Percentiles rank a stretch among this genome's conserved stretches.
These are phyloP conservation scores for Eupithecia exiguata DNA, from an alignment of 2,888 invertebrate species.

Conservation along the genomic window DNA sequence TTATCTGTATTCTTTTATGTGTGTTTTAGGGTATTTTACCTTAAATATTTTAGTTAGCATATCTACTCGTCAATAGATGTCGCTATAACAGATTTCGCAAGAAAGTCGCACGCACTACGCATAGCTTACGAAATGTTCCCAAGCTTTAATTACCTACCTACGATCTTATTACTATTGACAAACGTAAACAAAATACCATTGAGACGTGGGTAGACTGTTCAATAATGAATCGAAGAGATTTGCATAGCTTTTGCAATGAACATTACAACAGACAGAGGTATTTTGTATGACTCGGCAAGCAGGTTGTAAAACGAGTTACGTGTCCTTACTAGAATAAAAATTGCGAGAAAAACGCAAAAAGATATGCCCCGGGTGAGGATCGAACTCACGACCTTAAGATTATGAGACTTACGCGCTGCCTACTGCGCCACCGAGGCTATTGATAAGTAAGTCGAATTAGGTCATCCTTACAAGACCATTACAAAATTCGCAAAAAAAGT, in stretches of 20 bases:
- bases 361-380: conserved; percentile 94
- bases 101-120: conserved; percentile 47
- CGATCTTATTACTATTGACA: conserved; percentile 58
- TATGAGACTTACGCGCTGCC: conserved; percentile 96
- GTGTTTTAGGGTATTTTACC: no score
- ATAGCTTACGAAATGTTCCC: conserved; percentile 48
- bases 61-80: conserved; percentile 59
- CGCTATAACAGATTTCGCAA: conserved; percentile 49
- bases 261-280: conserved; percentile 36
- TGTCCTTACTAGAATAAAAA: conserved; percentile 39
- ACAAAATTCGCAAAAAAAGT: not conserved
- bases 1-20: no score
- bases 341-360: conserved; percentile 45
- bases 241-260: conserved; percentile 61
- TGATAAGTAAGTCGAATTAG: conserved; percentile 38
- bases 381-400: conserved; percentile 98
- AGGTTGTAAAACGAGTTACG: conserved; percentile 46
- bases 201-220: conserved; percentile 63
- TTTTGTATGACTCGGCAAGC: conserved; percentile 10
- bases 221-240: conserved; percentile 64
- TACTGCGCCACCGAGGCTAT: conserved; percentile 92
- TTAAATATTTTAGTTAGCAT: not conserved
- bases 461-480: conserved; percentile 14
- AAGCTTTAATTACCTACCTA: conserved; percentile 48
- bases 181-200: conserved; percentile 57